phyloP scores from a whole-genome alignment of 2,888 invertebrate genomes.

The Mongoloraphidia duomilia region DNA sequence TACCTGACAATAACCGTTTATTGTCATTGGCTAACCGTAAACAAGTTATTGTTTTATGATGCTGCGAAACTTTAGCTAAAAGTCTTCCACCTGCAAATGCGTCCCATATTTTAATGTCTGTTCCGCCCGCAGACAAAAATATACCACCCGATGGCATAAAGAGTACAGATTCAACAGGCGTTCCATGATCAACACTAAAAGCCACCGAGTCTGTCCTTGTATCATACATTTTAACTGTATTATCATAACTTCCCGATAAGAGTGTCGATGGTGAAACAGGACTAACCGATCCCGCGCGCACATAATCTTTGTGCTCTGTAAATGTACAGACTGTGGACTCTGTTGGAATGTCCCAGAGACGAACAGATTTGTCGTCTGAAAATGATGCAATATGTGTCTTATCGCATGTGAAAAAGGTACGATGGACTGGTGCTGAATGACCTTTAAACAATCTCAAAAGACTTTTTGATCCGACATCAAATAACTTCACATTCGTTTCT shows the following conservation, averaged over 20 bases:
- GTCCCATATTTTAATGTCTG: conserved; percentile 88
- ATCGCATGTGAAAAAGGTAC: conserved; percentile 67
- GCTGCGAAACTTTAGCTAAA: conserved; percentile 71
- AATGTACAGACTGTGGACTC: conserved; percentile 57
- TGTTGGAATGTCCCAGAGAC: conserved; percentile 83
- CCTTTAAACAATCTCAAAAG: conserved; percentile 75
- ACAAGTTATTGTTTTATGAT: conserved; percentile 91
- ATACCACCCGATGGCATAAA: conserved; percentile 82
- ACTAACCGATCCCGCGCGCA: conserved; percentile 70
- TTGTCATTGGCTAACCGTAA: conserved; percentile 68
- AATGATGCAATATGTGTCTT: conserved; percentile 70
- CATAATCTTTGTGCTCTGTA: conserved; percentile 62
- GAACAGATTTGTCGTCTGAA: conserved; percentile 78
- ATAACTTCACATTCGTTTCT: conserved; percentile 72
- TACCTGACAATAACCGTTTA: conserved; percentile 72
- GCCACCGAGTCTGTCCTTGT: conserved; percentile 54
- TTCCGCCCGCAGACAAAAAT: conserved; percentile 83
- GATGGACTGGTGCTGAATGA: conserved; percentile 65
- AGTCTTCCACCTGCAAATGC: conserved; percentile 74
- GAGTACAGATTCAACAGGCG: conserved; percentile 77
- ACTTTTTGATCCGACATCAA: conserved; percentile 73
- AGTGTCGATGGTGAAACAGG: conserved; percentile 61
- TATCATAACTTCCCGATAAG: conserved; percentile 81
- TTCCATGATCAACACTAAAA: conserved; percentile 68
- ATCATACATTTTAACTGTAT: conserved; percentile 77